Percentiles rank a stretch among this genome's conserved stretches.
phyloP scores from a whole-genome alignment of 2,113 vertebrate species.

The Gymnocephalus cernua region DNA sequence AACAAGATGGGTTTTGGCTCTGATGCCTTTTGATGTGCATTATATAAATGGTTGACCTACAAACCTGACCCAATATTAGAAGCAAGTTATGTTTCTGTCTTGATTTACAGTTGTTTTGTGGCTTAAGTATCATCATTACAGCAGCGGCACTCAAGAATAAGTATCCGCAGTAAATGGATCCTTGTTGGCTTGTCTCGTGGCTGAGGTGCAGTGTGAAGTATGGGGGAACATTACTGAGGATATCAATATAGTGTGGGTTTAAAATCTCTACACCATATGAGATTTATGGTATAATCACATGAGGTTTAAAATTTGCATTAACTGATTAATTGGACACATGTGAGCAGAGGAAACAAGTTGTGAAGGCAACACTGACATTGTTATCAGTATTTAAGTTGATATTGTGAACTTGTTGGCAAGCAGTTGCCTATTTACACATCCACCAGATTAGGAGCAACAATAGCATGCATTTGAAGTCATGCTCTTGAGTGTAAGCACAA shows the following conservation, averaged over 20 bases:
- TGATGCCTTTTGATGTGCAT: slow-evolving; percentile 37
- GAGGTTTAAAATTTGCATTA: background rate
- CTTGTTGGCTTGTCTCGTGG: slow-evolving; percentile 20
- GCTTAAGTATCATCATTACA: slow-evolving; percentile 51
- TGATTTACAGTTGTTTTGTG: slow-evolving; percentile 48
- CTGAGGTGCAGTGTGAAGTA: background rate
- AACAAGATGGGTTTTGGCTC: slow-evolving; percentile 55
- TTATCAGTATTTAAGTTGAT: background rate
- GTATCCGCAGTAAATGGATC: slow-evolving; percentile 36
- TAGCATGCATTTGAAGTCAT: background rate
- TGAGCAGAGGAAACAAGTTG: background rate
- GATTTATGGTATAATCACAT: background rate
- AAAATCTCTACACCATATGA: background rate
- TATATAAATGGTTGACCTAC: slow-evolving; percentile 47
- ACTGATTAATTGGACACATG: background rate
- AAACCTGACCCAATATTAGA: slow-evolving; percentile 51
- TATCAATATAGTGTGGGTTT: background rate
- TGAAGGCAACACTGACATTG: background rate
- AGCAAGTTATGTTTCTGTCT: slow-evolving; percentile 39
- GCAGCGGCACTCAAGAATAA: slow-evolving; percentile 1
- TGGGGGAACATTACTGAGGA: background rate
- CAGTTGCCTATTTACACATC: background rate
- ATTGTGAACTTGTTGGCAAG: background rate
- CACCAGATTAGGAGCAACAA: background rate
- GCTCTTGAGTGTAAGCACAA: background rate